A percentile compares a stretch with the other conserved stretches of the same genome.
These are phyloP conservation scores for Xiphorhynchus elegans DNA, from an alignment of 2,113 vertebrate genomes.

Conservation along the genomic window DNA sequence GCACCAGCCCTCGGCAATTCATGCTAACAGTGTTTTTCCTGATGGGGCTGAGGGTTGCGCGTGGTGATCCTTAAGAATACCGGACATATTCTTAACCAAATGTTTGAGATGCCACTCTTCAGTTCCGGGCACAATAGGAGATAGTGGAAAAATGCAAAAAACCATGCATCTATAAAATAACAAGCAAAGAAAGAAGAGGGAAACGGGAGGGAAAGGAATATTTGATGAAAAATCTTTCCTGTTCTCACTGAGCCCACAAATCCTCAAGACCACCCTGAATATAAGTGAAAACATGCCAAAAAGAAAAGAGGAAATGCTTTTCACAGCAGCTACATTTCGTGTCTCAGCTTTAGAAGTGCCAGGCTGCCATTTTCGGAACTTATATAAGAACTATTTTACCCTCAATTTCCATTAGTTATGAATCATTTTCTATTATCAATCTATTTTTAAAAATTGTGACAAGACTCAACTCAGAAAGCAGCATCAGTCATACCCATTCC, in stretches of 20 bases:
- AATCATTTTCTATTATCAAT: background rate
- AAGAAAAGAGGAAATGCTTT: constrained; percentile 44
- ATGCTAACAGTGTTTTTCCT: accelerated
- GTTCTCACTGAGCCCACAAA: constrained; percentile 6
- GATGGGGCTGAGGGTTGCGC: accelerated
- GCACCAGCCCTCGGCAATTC: background rate
- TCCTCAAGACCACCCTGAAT: constrained; percentile 51
- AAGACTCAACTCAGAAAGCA: background rate
- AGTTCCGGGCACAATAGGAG: accelerated
- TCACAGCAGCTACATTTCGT: background rate
- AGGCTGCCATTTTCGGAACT: constrained; percentile 15
- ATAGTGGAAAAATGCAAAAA: accelerated
- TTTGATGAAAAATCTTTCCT: constrained; percentile 8
- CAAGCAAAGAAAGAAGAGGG: background rate
- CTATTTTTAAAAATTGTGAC: background rate
- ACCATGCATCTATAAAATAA: background rate
- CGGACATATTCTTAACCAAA: background rate
- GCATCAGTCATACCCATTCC: background rate
- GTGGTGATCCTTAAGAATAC: background rate
- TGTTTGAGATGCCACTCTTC: background rate
- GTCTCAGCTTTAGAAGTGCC: constrained; percentile 21
- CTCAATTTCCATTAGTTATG: background rate
- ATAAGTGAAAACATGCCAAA: constrained; percentile 43
- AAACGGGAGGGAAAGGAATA: background rate
- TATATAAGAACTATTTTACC: background rate